Conservation (phyloP, 2,113 vertebrate species). For the Periophthalmus modestus region DNA sequence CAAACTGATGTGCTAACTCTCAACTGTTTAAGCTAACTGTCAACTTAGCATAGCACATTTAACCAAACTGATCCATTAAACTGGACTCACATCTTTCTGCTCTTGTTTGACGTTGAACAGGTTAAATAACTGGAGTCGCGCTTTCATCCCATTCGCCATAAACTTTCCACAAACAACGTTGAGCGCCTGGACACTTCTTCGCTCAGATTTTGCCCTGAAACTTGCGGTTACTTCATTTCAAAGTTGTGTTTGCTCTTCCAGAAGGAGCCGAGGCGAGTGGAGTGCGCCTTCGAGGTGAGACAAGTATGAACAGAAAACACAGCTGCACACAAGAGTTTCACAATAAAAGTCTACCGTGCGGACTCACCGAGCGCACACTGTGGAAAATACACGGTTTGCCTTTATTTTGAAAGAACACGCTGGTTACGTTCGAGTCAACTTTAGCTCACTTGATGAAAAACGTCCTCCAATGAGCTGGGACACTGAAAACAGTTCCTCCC, state of each 20-base stretch:
- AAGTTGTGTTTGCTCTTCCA: slow-evolving; percentile 43
- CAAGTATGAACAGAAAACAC: accelerated
- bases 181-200: not conserved
- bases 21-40: slow-evolving; percentile 38
- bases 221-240: slow-evolving; percentile 46
- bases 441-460: not conserved
- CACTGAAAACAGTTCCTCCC: slow-evolving; percentile 47
- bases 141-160: slow-evolving; percentile 76
- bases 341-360: no score
- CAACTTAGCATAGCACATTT: slow-evolving; percentile 32
- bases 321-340: slow-evolving; percentile 4
- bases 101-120: slow-evolving; percentile 65
- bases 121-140: slow-evolving; percentile 68
- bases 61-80: slow-evolving; percentile 7
- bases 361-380: no score
- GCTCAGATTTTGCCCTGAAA: slow-evolving; percentile 5
- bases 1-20: no score
- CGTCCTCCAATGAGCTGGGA: slow-evolving; percentile 29
- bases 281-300: not conserved
- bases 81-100: slow-evolving; percentile 67
- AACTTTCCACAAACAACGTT: slow-evolving; percentile 25
- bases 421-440: not conserved
- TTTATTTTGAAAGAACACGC: slow-evolving; percentile 42
- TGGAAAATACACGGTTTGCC: accelerated
- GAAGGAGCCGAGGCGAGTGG: slow-evolving; percentile 21